Evolutionary conservation across 2,888 invertebrate genomes (phyloP).

Genomic region (Ornithoptera alexandrae): DNA sequence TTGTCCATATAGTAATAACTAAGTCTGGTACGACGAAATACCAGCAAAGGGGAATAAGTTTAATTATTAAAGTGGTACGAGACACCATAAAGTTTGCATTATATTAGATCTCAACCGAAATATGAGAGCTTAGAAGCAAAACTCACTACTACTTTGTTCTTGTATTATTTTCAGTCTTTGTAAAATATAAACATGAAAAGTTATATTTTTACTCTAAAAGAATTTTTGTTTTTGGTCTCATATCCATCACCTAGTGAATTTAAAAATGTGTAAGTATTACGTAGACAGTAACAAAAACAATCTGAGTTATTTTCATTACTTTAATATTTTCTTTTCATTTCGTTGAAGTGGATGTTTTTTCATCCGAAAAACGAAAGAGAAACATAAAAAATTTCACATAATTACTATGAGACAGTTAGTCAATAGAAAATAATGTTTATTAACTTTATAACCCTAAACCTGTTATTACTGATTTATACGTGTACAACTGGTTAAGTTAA

Average conservation of each 20-base stretch:
- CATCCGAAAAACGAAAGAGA: too few species aligned
- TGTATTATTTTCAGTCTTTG: not conserved
- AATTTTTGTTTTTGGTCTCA: not conserved
- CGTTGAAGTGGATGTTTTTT: too few species aligned
- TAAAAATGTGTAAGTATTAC: not conserved
- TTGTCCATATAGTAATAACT: slow-evolving; percentile 20
- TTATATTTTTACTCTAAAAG: not conserved
- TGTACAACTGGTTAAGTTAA: slow-evolving; percentile 9
- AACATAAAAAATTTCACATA: too few species aligned
- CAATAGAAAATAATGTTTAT: too few species aligned
- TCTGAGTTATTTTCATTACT: too few species aligned
- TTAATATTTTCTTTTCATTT: too few species aligned
- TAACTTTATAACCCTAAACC: not conserved
- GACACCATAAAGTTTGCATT: slow-evolving; percentile 8
- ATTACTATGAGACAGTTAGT: too few species aligned
- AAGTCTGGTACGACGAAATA: slow-evolving; percentile 10
- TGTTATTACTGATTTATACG: not conserved
- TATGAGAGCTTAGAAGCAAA: not conserved
- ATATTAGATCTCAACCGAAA: not conserved
- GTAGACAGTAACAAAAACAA: not conserved
- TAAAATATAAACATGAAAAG: not conserved
- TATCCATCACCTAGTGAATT: not conserved
- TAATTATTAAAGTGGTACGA: slow-evolving; percentile 21
- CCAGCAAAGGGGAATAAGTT: slow-evolving; percentile 14
- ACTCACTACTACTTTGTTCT: not conserved